Evolutionary conservation across 64 coral and sea anemone species (phyloP).

Genomic region (Pocillopora verrucosa): DNA sequence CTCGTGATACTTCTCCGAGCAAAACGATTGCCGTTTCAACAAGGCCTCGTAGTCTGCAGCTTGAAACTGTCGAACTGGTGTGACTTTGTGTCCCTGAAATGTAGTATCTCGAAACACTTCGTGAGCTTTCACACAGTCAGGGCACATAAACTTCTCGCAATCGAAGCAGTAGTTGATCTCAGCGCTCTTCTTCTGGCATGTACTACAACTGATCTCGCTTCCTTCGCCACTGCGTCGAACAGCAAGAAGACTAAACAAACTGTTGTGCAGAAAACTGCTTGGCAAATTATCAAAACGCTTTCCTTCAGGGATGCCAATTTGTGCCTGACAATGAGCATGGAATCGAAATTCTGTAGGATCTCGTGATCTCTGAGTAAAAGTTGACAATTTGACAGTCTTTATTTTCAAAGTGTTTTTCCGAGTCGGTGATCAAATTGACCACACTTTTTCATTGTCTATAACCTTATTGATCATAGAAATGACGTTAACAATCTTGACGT

Average conservation of each 20-base stretch:
- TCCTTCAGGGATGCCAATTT: conserved; percentile 4
- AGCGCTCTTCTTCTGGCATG: neutral
- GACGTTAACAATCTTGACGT: too few species aligned
- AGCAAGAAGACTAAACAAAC: conserved; percentile 7
- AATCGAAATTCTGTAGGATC: too few species aligned
- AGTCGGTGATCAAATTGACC: too few species aligned
- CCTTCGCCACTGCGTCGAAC: neutral
- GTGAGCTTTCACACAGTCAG: neutral
- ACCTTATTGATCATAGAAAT: too few species aligned
- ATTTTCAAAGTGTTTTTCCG: too few species aligned
- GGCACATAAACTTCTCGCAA: conserved; percentile 1
- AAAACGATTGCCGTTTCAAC: conserved; percentile 8
- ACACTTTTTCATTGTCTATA: too few species aligned
- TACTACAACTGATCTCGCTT: neutral
- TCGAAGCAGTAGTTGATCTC: conserved; percentile 4
- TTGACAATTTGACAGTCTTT: too few species aligned
- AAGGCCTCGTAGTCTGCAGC: neutral
- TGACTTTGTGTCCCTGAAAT: conserved; percentile 1
- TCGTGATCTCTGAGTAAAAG: too few species aligned
- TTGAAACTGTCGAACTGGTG: neutral
- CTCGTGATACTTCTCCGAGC: too few species aligned
- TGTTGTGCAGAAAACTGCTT: conserved; percentile 33
- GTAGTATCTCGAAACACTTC: neutral
- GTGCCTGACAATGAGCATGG: neutral
- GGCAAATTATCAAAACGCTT: conserved; percentile 17